Conservation (phyloP, 2,888 invertebrate genomes). For the Eudasyphora cyanicolor region DNA sequence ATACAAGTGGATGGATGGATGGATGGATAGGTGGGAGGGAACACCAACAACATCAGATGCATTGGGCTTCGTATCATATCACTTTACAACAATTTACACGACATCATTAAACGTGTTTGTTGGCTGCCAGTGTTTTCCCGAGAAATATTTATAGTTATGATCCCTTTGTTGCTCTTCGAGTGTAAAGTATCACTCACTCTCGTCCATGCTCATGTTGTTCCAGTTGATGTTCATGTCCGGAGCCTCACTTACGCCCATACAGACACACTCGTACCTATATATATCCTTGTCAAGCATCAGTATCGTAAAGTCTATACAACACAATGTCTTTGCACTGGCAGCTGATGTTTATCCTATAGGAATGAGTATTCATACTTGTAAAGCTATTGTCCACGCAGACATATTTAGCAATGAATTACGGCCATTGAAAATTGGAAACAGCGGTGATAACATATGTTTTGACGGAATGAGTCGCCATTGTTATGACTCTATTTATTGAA, state of each 20-base stretch:
- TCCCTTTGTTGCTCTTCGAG: constrained; percentile 5
- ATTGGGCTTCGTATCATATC: neutral
- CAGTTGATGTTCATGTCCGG: constrained; percentile 27
- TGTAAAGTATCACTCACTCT: constrained; percentile 46
- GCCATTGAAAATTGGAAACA: constrained; percentile 16
- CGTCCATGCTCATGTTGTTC: constrained; percentile 26
- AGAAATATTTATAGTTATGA: constrained; percentile 28
- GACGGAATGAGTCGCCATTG: neutral
- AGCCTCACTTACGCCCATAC: neutral
- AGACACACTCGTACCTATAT: neutral
- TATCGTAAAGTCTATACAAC: neutral
- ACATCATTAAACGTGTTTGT: constrained; percentile 27
- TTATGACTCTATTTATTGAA: constrained; percentile 8
- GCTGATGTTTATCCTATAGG: no score
- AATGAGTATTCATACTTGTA: neutral
- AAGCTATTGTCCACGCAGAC: neutral
- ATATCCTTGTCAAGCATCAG: constrained; percentile 8
- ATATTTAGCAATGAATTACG: constrained; percentile 12
- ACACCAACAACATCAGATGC: neutral
- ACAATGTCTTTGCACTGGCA: neutral
- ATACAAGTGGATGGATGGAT: neutral
- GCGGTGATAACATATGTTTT: constrained; percentile 22
- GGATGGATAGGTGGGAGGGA: no score
- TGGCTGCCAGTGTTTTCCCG: constrained; percentile 19
- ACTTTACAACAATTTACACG: constrained; percentile 47